Base-by-base conservation (phyloP, 2,113 vertebrate species). In the Catharus fuscescens region DNA sequence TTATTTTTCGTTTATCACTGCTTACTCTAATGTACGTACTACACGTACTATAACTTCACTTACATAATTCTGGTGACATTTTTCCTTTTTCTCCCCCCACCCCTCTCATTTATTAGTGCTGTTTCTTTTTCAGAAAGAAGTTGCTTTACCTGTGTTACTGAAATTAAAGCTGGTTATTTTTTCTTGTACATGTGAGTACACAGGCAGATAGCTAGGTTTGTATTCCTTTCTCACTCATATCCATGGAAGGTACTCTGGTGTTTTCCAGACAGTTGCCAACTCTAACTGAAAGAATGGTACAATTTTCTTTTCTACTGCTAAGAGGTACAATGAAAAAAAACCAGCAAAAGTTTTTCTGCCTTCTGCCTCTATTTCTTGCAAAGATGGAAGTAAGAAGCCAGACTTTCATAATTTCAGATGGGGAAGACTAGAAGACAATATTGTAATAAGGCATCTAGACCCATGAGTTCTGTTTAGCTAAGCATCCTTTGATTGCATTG, bases 221-320 rank as follows among this genome's bases (percentile, higher is more conserved):
- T 48, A 26, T 45, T 80, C 10, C 34, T 72, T 74, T 61, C 73
- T 52, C 28, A 48, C 18, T 57, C 23, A 12, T 15, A 26, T 25
- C 15, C 12, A 28, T 0, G 0, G 65, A 65, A 70, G 9, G 8
- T 42, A 57, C 19, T n/a, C 23, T 26, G 24, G 10, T 26, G 7
- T 60, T 88, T 88, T 48, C 40, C 67, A 76, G 32, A 28, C 10
- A 29, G 6, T 28, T 76, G 18, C 64, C 45, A 71, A 26, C 17
- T 32, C 14, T 4, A 34, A 13, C 29, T 56, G 10, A 31, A 86
- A 74, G 26, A 76, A 72, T 2, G 3, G 3, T 17, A 65, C 12
- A 7, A 36, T 44, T 79, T 82, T 74, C 14, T 56, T 86, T 64
- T 65, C 50, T 26, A 45, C 7, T 72, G 4, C 0, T 38, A 73